Base-by-base conservation (phyloP, 1,140 invertebrate genomes). In the Phenacoccus solenopsis region DNA sequence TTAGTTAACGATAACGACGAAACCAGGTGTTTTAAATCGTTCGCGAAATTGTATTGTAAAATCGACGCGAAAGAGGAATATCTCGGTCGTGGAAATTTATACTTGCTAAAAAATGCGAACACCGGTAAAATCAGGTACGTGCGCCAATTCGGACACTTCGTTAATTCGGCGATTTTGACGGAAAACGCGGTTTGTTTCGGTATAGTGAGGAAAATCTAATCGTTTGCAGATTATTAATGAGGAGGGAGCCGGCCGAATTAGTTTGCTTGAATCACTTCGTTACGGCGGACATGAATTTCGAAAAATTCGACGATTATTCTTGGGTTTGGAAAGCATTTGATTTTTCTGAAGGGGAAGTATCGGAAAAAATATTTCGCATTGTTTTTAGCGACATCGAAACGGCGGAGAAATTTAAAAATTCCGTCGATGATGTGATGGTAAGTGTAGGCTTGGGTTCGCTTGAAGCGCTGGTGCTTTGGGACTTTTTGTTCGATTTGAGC, bases 231-330 rank as follows among this genome's bases (percentile, higher is more conserved):
- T 79, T 94, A 1, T 76, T 95, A 0, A 96, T 96, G 93, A 84
- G 93, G 59, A 81, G 94, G 68, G 93, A 96, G 71, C 91, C 94
- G 77, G 87, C 94, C 0, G 83, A 88, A 59, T 92, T 92, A 75
- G 87, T 96, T 27, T 96, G 94, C 81, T 91, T 91, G 1, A 96
- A 96, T 82, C 93, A 96, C 79, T 85, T 87, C 70, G 81, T 96
- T n/a, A 84, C 83, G 0, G 78, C 84, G 0, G 86, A 89, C 68
- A 90, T 94, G 85, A 83, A 86, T 70, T 78, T 96, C 20, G 82
- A 82, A 69, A 82, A 84, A 1, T 88, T 85, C 68, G 89, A 88
- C 73, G 84, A 87, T 20, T 86, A 85, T 68, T 86, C 89, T 1
- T 91, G 88, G 76, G 82, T 90, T 73, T 94, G 91, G 89, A 88